Evolutionary conservation across 2,113 vertebrate genomes (phyloP), one percentile per base, ranked within the genome.

Genomic region (Onychorhynchus coronatus): DNA sequence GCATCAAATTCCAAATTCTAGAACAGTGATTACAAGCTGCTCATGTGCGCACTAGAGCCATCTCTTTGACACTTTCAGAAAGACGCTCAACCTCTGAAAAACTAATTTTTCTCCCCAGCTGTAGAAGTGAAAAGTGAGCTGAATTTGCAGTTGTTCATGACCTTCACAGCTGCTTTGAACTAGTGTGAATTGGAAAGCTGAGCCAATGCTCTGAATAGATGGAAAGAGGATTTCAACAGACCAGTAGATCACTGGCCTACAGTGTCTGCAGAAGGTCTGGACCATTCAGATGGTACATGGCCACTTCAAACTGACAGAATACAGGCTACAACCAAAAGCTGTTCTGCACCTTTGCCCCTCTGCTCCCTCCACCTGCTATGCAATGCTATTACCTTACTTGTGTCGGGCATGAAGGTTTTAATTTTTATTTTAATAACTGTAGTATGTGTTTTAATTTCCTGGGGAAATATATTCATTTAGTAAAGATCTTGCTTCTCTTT

Each of bases 31-130:
- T 72, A 59, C 25, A 71, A 68, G 24, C 11, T 71, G 23, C 18
- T 78, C 12, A 8, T 53, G 17, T n/a, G 8, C 74, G 22, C 20
- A 27, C 31, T 49, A 8, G 35, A 83, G 11, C 3, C 1, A 11
- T 44, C 10, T 83, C 68, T 63, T 50, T 33, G 42, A 49, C 19
- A 21, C 25, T 62, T 66, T 56, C 42, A 58, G 20, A 85, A 88
- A 62, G 61, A 46, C 85, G 47, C 23, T 88, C 10, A 30, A 1
- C 44, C 31, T 56, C 41, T 33, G 41, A 61, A 78, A 91, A 81
- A 41, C 28, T 22, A 28, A 44, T 74, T 74, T 46, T 9, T 0
- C 46, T 41, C 11, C 13, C 13, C 9, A 11, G 0, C 5, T 70
- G 20, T 18, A 37, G 52, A 72, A 68, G 30, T 23, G 7, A 49